phyloP scores from a whole-genome alignment of 2,113 vertebrate species.

The Alethe diademata region DNA sequence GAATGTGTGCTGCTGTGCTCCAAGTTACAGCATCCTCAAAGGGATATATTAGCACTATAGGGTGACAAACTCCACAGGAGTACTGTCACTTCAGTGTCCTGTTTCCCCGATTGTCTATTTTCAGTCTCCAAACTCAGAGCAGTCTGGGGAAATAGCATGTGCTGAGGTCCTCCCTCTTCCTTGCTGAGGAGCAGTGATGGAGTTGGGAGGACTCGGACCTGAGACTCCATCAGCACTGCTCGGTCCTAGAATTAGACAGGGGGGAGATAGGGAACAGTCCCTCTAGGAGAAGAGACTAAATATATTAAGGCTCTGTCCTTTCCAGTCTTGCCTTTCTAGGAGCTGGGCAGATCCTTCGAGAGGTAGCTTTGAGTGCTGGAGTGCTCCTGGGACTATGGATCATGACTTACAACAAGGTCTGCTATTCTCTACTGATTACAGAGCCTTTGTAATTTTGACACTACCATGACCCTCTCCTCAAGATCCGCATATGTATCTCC shows the following conservation, averaged over 20 bases:
- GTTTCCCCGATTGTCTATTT: not conserved
- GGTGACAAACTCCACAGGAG: not conserved
- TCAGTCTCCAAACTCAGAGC: not conserved
- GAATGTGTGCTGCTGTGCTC: not conserved
- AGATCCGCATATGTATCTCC: not conserved
- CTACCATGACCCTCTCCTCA: not conserved
- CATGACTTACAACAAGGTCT: not conserved
- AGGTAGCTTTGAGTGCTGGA: not conserved
- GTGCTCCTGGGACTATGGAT: not conserved
- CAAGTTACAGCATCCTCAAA: accelerated
- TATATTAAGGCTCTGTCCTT: not conserved
- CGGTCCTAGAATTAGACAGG: not conserved
- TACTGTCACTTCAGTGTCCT: not conserved
- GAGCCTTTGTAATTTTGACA: not conserved
- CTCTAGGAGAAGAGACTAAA: not conserved
- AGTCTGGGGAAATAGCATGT: not conserved
- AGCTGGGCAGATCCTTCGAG: not conserved
- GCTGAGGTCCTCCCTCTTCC: not conserved
- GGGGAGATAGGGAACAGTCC: not conserved
- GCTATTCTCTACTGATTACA: not conserved
- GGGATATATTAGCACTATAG: not conserved
- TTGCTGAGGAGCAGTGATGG: not conserved
- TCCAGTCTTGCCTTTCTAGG: not conserved
- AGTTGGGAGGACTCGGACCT: not conserved
- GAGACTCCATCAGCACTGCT: not conserved